Base-by-base conservation (phyloP, 2,888 invertebrate species). In the Abrostola tripartita region DNA sequence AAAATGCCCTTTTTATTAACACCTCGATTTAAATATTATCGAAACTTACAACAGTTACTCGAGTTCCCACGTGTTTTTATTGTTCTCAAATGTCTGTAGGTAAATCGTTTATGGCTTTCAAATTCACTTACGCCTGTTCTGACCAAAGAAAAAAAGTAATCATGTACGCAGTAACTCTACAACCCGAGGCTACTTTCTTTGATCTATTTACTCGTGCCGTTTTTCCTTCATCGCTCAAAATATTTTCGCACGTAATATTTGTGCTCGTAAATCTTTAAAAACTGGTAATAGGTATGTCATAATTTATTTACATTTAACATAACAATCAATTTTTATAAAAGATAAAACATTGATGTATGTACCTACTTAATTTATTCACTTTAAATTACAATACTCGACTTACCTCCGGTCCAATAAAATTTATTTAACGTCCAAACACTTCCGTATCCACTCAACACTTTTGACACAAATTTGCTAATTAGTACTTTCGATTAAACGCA, bases 21-120 rank as follows among this genome's bases (percentile, higher is more conserved):
- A 74, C 77, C 76, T 79, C 71, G 61, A 82, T 88, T 88, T 85
- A 79, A 84, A 87, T 87, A 82, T 72, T 87, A 82, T 72, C 66
- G 37, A 24, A 57, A 40, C 59, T 66, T 78, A 81, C 68, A 55
- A 75, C 62, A 58, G 73, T 78, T 78, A 75, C 72, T 73, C 73
- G 52, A 75, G 65, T 84, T 85, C 82, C 80, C 84, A 85, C 81
- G 77, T 24, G 24, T 80, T 81, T 57, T 82, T 82, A 81, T 82
- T 81, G 82, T 84, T 80, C 63, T 76, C 41, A 79, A 72, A 75
- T 78, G 76, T 81, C 74, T 54, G 69, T 44, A 24, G 24, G 24
- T 24, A 70, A 75, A 76, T 56, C 67, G 54, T 59, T 70, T 67
- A 74, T 74, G 66, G 58, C 47, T 61, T 78, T 74, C 61, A 69